phyloP scores from a whole-genome alignment of 1,140 invertebrate genomes.

The Magallana angulata region DNA sequence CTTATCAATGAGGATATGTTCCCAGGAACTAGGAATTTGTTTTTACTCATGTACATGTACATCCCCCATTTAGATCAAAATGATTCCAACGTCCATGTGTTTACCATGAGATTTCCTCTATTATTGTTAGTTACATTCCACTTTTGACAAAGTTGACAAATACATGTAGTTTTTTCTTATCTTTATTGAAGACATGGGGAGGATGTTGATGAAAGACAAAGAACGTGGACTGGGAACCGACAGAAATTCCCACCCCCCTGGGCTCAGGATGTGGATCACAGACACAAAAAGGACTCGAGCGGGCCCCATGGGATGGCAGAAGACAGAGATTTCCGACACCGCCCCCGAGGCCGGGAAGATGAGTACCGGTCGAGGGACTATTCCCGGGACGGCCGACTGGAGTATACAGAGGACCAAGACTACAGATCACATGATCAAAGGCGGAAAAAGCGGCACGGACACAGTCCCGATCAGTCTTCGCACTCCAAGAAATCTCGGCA shows the following conservation, averaged over 20 bases:
- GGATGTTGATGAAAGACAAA: conserved; percentile 44
- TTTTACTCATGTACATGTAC: too few relatives aligned
- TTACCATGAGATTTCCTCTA: too few relatives aligned
- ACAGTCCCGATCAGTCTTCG: background rate
- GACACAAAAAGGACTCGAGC: background rate
- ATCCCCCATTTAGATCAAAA: too few relatives aligned
- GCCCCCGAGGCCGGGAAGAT: background rate
- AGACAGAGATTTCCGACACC: conserved; percentile 20
- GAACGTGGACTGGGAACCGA: conserved; percentile 32
- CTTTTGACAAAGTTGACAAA: too few relatives aligned
- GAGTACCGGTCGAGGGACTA: conserved; percentile 25
- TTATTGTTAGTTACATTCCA: too few relatives aligned
- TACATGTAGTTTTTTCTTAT: too few relatives aligned
- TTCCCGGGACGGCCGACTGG: background rate
- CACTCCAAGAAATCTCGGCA: conserved; percentile 19
- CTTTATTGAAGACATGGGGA: background rate
- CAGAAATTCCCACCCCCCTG: conserved; percentile 21
- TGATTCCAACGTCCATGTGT: too few relatives aligned
- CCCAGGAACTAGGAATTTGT: too few relatives aligned
- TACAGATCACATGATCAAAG: conserved; percentile 11
- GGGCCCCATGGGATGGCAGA: background rate
- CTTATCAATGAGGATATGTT: too few relatives aligned
- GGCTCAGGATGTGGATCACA: conserved; percentile 34
- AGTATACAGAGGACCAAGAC: conserved; percentile 36
- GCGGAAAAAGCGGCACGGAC: conserved; percentile 1